phyloP scores from a whole-genome alignment of 2,888 invertebrate genomes.

The Argynnis bischoffii region DNA sequence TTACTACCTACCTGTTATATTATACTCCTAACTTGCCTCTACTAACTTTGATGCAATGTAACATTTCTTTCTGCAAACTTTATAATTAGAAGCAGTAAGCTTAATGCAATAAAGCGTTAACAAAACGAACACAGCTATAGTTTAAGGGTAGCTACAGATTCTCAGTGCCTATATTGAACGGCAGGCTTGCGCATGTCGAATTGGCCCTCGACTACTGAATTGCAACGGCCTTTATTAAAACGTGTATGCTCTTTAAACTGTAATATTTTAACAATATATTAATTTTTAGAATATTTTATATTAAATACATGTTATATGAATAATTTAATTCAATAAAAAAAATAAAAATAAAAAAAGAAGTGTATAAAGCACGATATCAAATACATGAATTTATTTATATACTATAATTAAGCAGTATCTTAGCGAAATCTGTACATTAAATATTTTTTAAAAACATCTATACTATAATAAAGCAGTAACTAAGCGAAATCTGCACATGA shows the following conservation, averaged over 20 bases:
- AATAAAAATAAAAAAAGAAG: no score
- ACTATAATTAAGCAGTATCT: no score
- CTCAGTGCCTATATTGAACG: conserved; percentile 35
- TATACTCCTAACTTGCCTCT: background rate
- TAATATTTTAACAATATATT: background rate
- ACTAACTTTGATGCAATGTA: background rate
- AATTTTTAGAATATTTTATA: background rate
- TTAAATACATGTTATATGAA: no score
- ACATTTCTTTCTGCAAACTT: background rate
- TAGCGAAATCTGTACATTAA: no score
- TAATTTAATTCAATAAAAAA: no score
- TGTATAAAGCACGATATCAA: no score
- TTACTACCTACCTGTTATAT: background rate
- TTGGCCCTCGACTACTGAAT: conserved; percentile 14
- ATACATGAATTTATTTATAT: no score
- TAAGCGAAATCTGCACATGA: no score
- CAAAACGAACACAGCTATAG: conserved; percentile 12
- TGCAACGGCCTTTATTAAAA: conserved; percentile 16
- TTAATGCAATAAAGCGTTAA: conserved; percentile 11
- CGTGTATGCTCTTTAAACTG: background rate
- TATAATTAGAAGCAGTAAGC: background rate
- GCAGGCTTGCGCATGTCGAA: conserved; percentile 34
- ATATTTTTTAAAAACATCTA: no score
- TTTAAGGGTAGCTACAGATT: conserved; percentile 18
- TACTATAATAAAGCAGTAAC: no score